Percentiles rank a stretch among this genome's conserved stretches.
Evolutionary conservation across 2,888 invertebrate genomes (phyloP).

Genomic region (Aethes cnicana): DNA sequence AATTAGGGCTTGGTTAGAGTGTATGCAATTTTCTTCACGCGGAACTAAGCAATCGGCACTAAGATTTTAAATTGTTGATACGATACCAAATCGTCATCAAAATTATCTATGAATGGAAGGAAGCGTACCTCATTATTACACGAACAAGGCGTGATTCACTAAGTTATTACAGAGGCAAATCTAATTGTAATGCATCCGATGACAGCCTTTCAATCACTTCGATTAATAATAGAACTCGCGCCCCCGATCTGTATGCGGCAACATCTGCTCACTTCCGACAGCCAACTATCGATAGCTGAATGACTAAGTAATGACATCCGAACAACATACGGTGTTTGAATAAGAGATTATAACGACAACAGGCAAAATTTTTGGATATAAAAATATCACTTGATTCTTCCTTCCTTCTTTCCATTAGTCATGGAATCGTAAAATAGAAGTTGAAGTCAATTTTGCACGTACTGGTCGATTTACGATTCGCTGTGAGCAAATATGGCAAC

Average conservation of each 20-base stretch:
- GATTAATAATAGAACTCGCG: slow-evolving; percentile 29
- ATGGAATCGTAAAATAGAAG: not conserved
- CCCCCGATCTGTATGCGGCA: slow-evolving; percentile 37
- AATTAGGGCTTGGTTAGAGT: not conserved
- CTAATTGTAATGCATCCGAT: slow-evolving; percentile 24
- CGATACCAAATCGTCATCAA: not conserved
- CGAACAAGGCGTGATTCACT: slow-evolving; percentile 21
- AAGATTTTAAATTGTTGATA: not conserved
- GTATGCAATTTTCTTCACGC: too few relatives aligned
- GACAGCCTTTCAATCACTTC: slow-evolving; percentile 13
- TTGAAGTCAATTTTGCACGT: not conserved
- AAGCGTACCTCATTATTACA: slow-evolving; percentile 40
- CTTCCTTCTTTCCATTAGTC: too few relatives aligned
- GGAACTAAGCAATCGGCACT: too few relatives aligned
- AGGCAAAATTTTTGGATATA: not conserved
- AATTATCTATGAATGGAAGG: slow-evolving; percentile 46
- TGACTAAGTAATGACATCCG: slow-evolving; percentile 51
- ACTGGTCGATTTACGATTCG: slow-evolving; percentile 33
- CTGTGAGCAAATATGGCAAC: slow-evolving; percentile 33
- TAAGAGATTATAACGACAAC: slow-evolving; percentile 31
- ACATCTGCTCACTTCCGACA: slow-evolving; percentile 54
- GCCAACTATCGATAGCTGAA: slow-evolving; percentile 42
- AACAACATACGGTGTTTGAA: slow-evolving; percentile 41
- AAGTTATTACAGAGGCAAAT: slow-evolving; percentile 21
- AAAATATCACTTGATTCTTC: too few relatives aligned